phyloP scores from a whole-genome alignment of 2,797 vertebrate species.

The Chelmon rostratus region DNA sequence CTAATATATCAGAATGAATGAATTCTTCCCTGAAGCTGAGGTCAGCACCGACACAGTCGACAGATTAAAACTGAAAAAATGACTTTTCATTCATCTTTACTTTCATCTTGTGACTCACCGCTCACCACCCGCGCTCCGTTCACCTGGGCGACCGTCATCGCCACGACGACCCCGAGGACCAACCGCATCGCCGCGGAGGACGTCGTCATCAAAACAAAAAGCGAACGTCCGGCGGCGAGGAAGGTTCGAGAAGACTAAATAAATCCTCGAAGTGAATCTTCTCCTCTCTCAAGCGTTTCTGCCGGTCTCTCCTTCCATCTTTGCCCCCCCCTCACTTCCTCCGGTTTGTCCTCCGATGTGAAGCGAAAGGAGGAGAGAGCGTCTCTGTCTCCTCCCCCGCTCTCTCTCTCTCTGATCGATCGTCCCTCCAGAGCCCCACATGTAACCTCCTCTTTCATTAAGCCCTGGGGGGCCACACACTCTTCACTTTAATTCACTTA shows the following conservation, averaged over 20 bases:
- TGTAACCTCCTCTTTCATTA: conserved; percentile 63
- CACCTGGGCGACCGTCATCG: not conserved
- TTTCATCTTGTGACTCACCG: conserved; percentile 53
- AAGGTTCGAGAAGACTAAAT: not conserved
- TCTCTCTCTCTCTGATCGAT: conserved; percentile 20
- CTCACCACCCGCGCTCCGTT: conserved; percentile 62
- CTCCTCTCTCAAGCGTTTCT: not conserved
- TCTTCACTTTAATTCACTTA: conserved; percentile 64
- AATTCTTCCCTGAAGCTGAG: no score
- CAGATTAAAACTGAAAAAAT: no score
- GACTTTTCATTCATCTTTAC: no score
- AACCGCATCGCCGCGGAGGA: not conserved
- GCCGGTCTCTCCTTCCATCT: not conserved
- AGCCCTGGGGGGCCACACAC: conserved; percentile 51
- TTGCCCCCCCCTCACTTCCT: not conserved
- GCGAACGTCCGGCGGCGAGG: not conserved
- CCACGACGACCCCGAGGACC: conserved; percentile 35
- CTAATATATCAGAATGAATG: no score
- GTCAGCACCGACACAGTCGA: no score
- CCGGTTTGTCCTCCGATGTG: not conserved
- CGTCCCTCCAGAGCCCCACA: conserved; percentile 40
- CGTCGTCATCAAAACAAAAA: not conserved
- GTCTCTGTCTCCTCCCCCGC: not conserved
- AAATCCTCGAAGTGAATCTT: not conserved
- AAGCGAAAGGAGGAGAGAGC: not conserved